Percentiles rank a stretch among this genome's conserved stretches.
Evolutionary conservation across 2,113 vertebrate species (phyloP).

Genomic region (Scolopax mira): DNA sequence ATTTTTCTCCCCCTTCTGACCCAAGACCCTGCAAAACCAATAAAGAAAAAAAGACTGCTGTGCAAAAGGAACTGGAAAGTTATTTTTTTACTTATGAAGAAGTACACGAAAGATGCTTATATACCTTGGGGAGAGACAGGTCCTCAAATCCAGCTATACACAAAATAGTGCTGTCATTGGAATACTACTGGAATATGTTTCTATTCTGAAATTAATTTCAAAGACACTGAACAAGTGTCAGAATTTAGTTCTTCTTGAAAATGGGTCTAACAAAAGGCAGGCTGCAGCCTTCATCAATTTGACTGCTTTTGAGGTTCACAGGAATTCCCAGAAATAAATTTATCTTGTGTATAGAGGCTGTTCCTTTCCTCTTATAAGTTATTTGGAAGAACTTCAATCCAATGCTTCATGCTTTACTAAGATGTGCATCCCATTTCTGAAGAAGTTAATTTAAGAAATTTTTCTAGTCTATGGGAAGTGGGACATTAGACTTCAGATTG

Average conservation of each 20-base stretch:
- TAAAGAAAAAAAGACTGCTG: neutral
- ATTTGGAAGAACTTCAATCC: neutral
- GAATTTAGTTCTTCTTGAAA: neutral
- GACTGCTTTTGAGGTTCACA: neutral
- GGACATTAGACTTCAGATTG: rapidly evolving
- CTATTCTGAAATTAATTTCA: neutral
- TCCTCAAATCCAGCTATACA: neutral
- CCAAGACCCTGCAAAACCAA: neutral
- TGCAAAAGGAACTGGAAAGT: neutral
- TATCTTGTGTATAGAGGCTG: neutral
- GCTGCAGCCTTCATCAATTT: neutral
- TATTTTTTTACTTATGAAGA: neutral
- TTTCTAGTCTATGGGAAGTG: neutral
- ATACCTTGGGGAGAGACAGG: neutral
- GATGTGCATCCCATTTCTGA: neutral
- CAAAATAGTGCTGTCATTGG: neutral
- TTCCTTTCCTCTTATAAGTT: neutral
- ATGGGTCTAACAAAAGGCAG: rapidly evolving
- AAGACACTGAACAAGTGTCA: neutral
- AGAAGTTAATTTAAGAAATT: neutral
- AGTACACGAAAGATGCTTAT: neutral
- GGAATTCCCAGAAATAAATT: neutral
- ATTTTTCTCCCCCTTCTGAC: neutral
- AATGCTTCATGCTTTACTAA: neutral
- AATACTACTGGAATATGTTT: neutral